Evolutionary conservation across 1,140 invertebrate genomes (phyloP).

Genomic region (Leucophenga varia): DNA sequence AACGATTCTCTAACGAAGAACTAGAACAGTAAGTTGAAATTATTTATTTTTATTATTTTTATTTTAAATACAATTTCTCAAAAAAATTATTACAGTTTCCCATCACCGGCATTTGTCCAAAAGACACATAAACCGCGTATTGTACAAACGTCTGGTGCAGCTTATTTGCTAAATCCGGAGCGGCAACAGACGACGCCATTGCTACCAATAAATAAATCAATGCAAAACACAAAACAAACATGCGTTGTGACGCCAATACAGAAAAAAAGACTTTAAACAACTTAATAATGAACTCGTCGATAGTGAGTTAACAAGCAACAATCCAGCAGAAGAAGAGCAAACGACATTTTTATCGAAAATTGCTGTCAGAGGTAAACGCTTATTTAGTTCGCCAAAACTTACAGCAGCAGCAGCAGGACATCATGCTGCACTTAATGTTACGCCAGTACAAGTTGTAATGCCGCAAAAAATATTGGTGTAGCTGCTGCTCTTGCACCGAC

Average conservation of each 20-base stretch:
- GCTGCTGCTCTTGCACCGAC: neutral
- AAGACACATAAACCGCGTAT: conserved; percentile 3
- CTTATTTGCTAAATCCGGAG: too few relatives aligned
- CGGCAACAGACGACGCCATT: neutral
- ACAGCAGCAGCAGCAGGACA: neutral
- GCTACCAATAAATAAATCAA: neutral
- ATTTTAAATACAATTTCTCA: neutral
- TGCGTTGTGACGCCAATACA: neutral
- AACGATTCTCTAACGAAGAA: conserved; percentile 60
- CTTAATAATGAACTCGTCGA: too few relatives aligned
- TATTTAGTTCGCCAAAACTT: conserved; percentile 6
- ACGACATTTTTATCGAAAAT: neutral
- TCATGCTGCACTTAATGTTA: neutral
- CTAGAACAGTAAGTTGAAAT: conserved; percentile 59
- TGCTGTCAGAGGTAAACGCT: conserved; percentile 11
- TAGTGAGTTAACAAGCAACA: too few relatives aligned
- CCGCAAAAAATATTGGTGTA: neutral
- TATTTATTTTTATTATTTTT: neutral
- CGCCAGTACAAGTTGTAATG: neutral
- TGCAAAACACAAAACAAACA: neutral
- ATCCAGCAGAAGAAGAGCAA: too few relatives aligned
- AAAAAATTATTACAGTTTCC: conserved; percentile 10
- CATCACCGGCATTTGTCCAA: conserved; percentile 12
- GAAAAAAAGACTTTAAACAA: neutral
- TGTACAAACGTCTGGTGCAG: too few relatives aligned